These are phyloP conservation scores for Rhyzopertha dominica DNA, from an alignment of 1,140 invertebrate genomes.

Conservation along the genomic window DNA sequence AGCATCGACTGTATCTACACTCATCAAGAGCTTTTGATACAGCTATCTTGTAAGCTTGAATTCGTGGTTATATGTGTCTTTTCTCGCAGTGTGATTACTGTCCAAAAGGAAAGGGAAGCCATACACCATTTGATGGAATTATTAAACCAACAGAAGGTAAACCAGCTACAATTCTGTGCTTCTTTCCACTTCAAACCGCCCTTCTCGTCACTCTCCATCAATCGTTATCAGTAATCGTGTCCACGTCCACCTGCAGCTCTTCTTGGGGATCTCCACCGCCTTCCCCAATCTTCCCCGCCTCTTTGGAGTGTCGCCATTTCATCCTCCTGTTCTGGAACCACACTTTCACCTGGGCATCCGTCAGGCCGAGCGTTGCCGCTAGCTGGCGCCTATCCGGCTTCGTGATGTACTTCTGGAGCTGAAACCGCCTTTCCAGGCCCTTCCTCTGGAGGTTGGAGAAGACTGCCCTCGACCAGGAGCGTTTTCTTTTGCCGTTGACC, in stretches of 20 bases:
- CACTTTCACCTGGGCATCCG: slow-evolving; percentile 88
- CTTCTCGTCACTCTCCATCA: no score
- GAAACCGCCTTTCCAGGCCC: slow-evolving; percentile 83
- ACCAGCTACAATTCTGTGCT: no score
- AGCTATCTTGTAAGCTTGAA: no score
- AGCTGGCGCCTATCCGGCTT: slow-evolving; percentile 88
- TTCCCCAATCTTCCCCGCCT: slow-evolving; percentile 50
- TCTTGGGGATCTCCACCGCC: slow-evolving; percentile 33
- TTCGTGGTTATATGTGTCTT: no score
- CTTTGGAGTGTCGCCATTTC: slow-evolving; percentile 86
- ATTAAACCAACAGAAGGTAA: no score
- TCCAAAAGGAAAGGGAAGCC: no score
- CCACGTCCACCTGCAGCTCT: slow-evolving; percentile 41
- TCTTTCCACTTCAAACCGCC: no score
- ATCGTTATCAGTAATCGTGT: slow-evolving; percentile 36
- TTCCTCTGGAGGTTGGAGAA: slow-evolving; percentile 89
- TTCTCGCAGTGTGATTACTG: no score
- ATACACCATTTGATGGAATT: no score
- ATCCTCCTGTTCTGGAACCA: slow-evolving; percentile 92
- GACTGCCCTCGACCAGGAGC: slow-evolving; percentile 91
- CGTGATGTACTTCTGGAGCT: slow-evolving; percentile 93
- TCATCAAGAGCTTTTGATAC: no score
- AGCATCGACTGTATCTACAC: no score
- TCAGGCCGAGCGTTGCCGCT: slow-evolving; percentile 84
- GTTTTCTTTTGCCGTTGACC: slow-evolving; percentile 64